Evolutionary conservation across 2,113 vertebrate species (phyloP).

Genomic region (Sorex araneus): DNA sequence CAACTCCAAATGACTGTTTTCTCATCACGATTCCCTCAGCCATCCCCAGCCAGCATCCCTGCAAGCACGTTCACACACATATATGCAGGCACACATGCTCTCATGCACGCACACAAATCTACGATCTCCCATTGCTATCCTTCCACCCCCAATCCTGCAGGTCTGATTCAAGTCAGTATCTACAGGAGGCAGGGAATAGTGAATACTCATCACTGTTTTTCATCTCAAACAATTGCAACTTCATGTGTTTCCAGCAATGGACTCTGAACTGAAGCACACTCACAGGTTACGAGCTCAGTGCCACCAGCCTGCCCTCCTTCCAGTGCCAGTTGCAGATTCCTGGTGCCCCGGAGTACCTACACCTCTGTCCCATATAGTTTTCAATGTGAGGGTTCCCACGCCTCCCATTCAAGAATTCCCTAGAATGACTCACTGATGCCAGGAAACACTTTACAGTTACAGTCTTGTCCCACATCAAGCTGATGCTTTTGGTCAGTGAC

Average conservation of each 20-base stretch:
- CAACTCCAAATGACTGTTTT: not conserved
- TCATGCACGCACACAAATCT: too few species aligned
- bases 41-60: too few species aligned
- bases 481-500: too few species aligned
- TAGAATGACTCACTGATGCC: not conserved
- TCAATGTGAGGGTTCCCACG: not conserved
- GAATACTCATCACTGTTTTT: too few species aligned
- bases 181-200: too few species aligned
- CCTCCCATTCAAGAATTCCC: not conserved
- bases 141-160: too few species aligned
- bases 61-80: too few species aligned
- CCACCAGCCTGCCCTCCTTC: not conserved
- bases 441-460: not conserved
- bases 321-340: not conserved
- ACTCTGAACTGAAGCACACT: not conserved
- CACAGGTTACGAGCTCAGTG: not conserved
- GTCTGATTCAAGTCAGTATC: too few species aligned
- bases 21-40: not conserved
- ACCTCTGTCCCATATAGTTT: not conserved
- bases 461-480: not conserved
- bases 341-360: too few species aligned
- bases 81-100: too few species aligned
- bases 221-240: not conserved
- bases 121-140: not conserved
- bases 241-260: not conserved